Evolutionary conservation across 2,797 vertebrate species (phyloP).

Genomic region (Xenops minutus): DNA sequence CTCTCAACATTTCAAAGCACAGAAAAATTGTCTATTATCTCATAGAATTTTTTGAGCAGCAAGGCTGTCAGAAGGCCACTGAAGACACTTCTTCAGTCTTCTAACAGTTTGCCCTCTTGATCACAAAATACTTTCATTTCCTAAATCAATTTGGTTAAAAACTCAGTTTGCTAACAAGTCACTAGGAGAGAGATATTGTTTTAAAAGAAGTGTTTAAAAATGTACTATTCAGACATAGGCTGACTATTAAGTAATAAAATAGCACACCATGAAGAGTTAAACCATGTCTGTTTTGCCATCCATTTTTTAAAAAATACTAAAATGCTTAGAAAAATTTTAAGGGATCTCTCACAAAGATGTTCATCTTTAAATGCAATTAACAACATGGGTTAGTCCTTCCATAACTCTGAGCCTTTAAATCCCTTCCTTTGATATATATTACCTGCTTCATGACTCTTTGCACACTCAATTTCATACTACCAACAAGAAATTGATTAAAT

Average conservation of each 20-base stretch:
- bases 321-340: neutral
- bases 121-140: neutral
- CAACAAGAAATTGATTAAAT: neutral
- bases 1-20: neutral
- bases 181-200: neutral
- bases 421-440: neutral
- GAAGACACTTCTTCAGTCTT: neutral
- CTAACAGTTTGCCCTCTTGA: neutral
- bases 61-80: neutral
- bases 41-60: neutral
- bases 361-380: neutral
- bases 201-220: neutral
- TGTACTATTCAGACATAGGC: neutral
- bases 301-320: neutral
- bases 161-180: neutral
- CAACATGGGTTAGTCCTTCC: neutral
- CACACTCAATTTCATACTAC: neutral
- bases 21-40: neutral
- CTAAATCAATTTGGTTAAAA: neutral
- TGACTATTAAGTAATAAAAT: neutral
- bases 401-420: neutral
- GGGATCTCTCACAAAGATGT: neutral
- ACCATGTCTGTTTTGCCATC: neutral
- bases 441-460: neutral
- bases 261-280: neutral